Conservation (phyloP, 2,113 vertebrate genomes). For the Phyllostomus hastatus region DNA sequence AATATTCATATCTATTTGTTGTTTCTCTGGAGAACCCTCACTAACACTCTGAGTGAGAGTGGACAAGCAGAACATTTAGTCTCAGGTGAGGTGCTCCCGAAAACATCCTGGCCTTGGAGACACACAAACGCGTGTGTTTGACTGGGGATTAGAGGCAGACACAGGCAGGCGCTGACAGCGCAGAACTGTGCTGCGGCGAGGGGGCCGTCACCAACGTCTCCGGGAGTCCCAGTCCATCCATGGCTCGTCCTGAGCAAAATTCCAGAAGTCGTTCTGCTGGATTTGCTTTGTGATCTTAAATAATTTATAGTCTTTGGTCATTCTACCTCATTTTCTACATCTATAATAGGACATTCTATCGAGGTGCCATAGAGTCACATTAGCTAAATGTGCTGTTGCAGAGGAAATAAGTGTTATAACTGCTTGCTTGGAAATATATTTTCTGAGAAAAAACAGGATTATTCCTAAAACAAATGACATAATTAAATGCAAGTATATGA, state of each 20-base stretch:
- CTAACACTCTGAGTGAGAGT: neutral
- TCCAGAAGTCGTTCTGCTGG: neutral
- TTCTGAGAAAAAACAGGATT: neutral
- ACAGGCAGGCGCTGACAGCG: fast-evolving
- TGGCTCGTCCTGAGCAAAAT: constrained; percentile 18
- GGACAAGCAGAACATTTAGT: neutral
- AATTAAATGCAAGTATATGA: neutral
- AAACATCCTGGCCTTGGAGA: neutral
- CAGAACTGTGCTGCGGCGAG: neutral
- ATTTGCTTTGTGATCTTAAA: constrained; percentile 11
- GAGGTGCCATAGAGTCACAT: neutral
- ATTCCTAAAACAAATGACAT: constrained; percentile 47
- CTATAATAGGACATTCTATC: neutral
- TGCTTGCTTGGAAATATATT: constrained; percentile 27
- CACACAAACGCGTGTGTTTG: neutral
- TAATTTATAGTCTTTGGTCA: neutral
- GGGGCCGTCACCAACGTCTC: neutral
- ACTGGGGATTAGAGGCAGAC: neutral
- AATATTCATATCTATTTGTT: neutral
- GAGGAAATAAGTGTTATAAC: neutral
- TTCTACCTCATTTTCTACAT: neutral
- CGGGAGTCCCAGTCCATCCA: neutral
- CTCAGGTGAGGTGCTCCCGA: neutral
- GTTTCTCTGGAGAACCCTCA: neutral
- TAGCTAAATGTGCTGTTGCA: neutral